Percentiles rank a stretch among this genome's conserved stretches.
Conservation (phyloP, 2,797 vertebrate species). For the Pogoniulus pusillus region DNA sequence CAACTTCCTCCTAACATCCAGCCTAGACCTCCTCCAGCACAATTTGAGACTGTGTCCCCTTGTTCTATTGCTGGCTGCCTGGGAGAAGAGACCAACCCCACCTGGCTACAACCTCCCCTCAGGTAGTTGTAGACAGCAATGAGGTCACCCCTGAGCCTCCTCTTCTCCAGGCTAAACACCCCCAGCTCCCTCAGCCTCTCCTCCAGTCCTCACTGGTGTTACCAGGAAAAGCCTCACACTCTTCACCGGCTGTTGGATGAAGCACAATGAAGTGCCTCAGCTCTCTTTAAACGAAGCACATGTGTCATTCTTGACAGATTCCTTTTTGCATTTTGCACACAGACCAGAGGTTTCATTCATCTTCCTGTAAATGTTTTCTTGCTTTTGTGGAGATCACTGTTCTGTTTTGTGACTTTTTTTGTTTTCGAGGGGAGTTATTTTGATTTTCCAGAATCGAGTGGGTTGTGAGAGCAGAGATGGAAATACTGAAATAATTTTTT, state of each 20-base stretch:
- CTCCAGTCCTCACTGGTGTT: not conserved
- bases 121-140: no score
- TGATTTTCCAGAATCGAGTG: constrained; percentile 14
- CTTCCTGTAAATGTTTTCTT: not conserved
- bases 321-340: not conserved
- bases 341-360: not conserved
- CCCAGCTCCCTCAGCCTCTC: no score
- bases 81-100: no score
- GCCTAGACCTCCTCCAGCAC: no score
- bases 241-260: not conserved
- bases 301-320: not conserved
- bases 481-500: constrained; percentile 33
- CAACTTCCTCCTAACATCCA: no score
- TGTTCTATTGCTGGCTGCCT: no score
- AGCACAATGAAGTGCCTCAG: not conserved
- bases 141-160: no score
- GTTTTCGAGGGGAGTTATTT: not conserved
- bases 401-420: not conserved
- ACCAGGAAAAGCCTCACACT: not conserved
- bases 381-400: not conserved
- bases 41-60: no score
- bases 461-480: not conserved
- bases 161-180: no score
- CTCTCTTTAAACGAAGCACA: constrained; percentile 8
- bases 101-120: no score